Conservation (phyloP, 2,888 invertebrate species). For the Watsonalla cultraria region DNA sequence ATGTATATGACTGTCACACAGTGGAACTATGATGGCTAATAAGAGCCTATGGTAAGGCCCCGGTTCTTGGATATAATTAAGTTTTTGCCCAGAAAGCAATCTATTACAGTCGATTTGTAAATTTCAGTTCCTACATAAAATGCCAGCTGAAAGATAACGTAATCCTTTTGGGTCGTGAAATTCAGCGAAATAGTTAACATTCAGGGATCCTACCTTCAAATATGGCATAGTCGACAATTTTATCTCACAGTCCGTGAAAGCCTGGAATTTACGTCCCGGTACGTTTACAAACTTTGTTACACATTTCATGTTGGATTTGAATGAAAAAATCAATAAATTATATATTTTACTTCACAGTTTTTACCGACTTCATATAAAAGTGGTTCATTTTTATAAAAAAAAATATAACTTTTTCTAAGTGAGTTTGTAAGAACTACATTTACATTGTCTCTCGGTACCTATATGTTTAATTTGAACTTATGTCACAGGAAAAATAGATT, state of each 20-base stretch:
- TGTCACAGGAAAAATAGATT: too few species aligned
- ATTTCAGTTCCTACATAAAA: background rate
- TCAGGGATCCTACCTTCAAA: background rate
- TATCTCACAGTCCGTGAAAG: constrained; percentile 19
- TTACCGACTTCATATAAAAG: too few species aligned
- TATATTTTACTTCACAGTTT: too few species aligned
- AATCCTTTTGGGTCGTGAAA: background rate
- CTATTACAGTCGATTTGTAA: background rate
- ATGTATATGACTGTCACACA: too few species aligned
- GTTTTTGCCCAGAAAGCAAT: background rate
- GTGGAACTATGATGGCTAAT: too few species aligned
- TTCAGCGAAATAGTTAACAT: background rate
- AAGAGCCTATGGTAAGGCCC: too few species aligned
- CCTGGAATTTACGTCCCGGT: constrained; percentile 24
- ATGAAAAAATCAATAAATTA: too few species aligned
- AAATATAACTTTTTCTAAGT: too few species aligned
- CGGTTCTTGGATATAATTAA: background rate
- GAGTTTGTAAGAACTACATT: too few species aligned
- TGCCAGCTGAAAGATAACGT: background rate
- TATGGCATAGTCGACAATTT: constrained; percentile 4
- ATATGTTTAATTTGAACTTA: too few species aligned
- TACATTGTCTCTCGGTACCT: too few species aligned
- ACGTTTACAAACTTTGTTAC: constrained; percentile 23
- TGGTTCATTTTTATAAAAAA: too few species aligned
- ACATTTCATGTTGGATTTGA: background rate